These are phyloP conservation scores for Monoplex corrugatus DNA, from an alignment of 2,888 invertebrate genomes.

Conservation along the genomic window DNA sequence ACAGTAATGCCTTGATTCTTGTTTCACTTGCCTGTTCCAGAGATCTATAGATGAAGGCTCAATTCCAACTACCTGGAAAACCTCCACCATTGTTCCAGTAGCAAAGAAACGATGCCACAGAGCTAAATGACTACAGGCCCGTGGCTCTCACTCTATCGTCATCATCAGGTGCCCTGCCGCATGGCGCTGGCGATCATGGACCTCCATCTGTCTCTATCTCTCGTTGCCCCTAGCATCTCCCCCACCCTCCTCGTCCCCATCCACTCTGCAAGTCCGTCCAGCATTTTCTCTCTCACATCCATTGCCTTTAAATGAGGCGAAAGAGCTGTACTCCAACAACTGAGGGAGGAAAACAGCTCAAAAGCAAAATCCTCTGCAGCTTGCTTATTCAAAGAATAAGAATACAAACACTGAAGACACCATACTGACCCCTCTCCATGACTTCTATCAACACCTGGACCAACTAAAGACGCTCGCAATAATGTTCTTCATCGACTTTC, in stretches of 20 bases:
- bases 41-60: background rate
- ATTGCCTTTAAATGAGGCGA: constrained; percentile 27
- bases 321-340: background rate
- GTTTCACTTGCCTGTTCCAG: background rate
- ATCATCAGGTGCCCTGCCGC: no score
- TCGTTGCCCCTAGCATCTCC: no score
- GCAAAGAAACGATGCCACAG: background rate
- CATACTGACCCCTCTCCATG: background rate
- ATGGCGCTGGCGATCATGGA: no score
- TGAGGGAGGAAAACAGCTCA: background rate
- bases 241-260: no score
- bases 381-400: background rate
- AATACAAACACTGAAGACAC: constrained; percentile 6
- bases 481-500: constrained; percentile 31
- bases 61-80: constrained; percentile 21
- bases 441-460: constrained; percentile 12
- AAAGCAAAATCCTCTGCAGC: constrained; percentile 30
- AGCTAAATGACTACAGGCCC: constrained; percentile 28
- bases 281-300: background rate
- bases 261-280: no score
- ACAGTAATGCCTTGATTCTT: background rate
- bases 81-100: constrained; percentile 7
- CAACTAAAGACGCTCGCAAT: constrained; percentile 16
- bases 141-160: constrained; percentile 3
- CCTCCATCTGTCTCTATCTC: no score